Percentiles rank a stretch among this genome's conserved stretches.
These are phyloP conservation scores for Polia nebulosa DNA, from an alignment of 2,888 invertebrate species.

Conservation along the genomic window DNA sequence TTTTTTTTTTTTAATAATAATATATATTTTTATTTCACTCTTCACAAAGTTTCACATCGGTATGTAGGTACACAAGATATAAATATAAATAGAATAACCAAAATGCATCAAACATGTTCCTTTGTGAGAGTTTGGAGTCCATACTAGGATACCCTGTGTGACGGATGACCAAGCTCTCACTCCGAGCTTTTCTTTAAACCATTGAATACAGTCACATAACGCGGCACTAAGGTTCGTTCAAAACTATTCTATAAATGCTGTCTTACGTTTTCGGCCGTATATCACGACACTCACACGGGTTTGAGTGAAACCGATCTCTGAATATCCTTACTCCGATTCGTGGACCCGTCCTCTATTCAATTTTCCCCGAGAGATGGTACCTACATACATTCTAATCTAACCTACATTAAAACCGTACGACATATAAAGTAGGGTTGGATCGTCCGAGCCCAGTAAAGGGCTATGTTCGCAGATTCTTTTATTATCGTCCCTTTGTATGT, in stretches of 20 bases:
- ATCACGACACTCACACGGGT: constrained; percentile 21
- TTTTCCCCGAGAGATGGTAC: constrained; percentile 60
- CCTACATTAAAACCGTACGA: constrained; percentile 56
- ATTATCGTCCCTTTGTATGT: constrained; percentile 30
- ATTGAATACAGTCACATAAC: no score
- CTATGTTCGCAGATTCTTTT: constrained; percentile 37
- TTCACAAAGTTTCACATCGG: no score
- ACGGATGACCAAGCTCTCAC: no score
- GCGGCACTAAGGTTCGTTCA: no score
- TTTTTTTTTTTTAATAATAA: no score
- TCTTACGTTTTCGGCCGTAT: constrained; percentile 11
- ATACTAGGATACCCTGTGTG: no score
- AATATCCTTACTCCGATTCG: constrained; percentile 62
- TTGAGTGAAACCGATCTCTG: constrained; percentile 58
- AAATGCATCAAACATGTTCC: no score
- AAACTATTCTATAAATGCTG: neutral
- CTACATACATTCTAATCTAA: constrained; percentile 52
- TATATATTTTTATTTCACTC: no score
- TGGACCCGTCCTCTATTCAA: constrained; percentile 64
- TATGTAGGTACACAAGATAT: no score
- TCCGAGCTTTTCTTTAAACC: no score
- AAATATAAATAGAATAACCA: no score
- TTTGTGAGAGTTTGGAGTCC: no score
- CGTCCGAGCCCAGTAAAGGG: constrained; percentile 22
- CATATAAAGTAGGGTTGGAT: constrained; percentile 43